Evolutionary conservation across 2,113 vertebrate genomes (phyloP).

Genomic region (Spizaetus ornatus): DNA sequence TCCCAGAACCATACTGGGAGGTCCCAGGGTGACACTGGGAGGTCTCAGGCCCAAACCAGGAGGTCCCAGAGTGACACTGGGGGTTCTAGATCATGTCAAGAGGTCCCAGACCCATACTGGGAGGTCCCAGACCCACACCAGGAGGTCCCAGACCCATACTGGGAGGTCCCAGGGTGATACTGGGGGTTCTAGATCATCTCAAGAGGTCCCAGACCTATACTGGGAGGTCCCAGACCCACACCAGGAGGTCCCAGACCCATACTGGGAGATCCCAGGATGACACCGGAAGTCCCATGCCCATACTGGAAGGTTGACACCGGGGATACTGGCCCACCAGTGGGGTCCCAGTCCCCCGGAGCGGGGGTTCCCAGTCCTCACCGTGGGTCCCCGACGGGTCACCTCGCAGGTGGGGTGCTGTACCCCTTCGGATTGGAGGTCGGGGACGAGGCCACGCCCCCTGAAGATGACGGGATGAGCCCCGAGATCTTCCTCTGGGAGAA

Average conservation of each 20-base stretch:
- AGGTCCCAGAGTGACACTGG: no score
- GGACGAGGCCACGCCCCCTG: not conserved
- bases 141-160: no score
- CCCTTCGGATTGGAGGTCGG: not conserved
- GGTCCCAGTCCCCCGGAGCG: not conserved
- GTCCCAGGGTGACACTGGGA: not conserved
- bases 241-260: no score
- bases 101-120: no score
- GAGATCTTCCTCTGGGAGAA: not conserved
- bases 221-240: not conserved
- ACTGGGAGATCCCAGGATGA: no score
- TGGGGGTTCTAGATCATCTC: no score
- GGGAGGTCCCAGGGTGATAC: no score
- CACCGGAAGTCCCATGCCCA: not conserved
- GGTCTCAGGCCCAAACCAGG: no score
- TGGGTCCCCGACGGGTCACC: not conserved
- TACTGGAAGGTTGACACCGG: not conserved
- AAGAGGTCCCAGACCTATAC: no score
- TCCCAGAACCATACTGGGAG: not conserved
- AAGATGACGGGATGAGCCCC: not conserved
- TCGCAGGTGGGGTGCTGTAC: not conserved
- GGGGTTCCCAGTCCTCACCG: not conserved
- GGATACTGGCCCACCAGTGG: no score
- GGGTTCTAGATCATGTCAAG: no score
- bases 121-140: no score